Evolutionary conservation across 2,888 invertebrate genomes (phyloP).

Genomic region (Sicus ferrugineus): DNA sequence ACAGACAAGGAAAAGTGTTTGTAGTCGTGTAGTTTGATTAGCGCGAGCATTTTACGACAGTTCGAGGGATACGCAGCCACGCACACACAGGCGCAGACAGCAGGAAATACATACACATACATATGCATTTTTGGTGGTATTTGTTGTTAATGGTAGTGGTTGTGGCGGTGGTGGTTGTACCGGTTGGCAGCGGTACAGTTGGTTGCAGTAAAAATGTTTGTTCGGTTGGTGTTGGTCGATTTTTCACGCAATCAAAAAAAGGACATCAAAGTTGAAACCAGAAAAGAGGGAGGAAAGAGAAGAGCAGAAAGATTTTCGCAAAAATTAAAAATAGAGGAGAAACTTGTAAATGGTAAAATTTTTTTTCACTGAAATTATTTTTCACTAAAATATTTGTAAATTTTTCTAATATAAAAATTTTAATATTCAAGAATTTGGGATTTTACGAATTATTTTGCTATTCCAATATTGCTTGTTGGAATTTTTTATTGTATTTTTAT

Average conservation of each 20-base stretch:
- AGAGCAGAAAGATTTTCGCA: neutral
- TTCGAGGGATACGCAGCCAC: too few relatives aligned
- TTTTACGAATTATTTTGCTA: neutral
- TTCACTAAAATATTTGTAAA: neutral
- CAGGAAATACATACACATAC: neutral
- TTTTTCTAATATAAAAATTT: neutral
- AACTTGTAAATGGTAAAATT: constrained; percentile 3
- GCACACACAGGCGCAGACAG: constrained; percentile 1
- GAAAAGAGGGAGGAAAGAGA: neutral
- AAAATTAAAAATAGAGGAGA: constrained; percentile 10
- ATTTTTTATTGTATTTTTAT: neutral
- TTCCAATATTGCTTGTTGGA: neutral
- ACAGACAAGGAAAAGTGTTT: neutral
- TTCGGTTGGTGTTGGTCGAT: too few relatives aligned
- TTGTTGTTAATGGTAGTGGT: neutral
- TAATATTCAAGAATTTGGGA: neutral
- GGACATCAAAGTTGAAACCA: neutral
- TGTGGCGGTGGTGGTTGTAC: neutral
- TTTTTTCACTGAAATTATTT: neutral
- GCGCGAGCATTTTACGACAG: too few relatives aligned
- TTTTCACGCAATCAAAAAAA: neutral
- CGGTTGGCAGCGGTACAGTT: too few relatives aligned
- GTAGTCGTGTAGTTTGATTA: neutral
- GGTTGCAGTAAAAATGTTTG: neutral
- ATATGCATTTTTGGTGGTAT: neutral